These are phyloP conservation scores for Neofelis nebulosa DNA, from an alignment of 2,113 vertebrate genomes.

Conservation along the genomic window DNA sequence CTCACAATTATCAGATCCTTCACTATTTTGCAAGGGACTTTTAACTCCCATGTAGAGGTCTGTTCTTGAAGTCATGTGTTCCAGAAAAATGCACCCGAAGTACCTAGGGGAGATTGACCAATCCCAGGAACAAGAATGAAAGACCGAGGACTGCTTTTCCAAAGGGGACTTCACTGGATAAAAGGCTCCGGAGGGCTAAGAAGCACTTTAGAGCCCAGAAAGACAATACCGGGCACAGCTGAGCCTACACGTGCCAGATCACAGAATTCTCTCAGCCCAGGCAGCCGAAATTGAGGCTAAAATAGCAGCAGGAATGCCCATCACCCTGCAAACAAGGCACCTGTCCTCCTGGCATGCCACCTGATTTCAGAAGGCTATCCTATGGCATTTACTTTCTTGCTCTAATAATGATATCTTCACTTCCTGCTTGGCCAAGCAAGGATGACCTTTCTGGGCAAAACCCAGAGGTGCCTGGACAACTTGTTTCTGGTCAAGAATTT, in stretches of 20 bases:
- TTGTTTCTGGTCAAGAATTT: neutral
- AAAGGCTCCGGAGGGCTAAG: neutral
- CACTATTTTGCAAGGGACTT: neutral
- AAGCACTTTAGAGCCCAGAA: neutral
- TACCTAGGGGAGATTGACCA: neutral
- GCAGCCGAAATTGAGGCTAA: neutral
- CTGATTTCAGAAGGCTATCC: neutral
- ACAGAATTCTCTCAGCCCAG: neutral
- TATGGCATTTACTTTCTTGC: neutral
- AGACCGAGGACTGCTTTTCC: neutral
- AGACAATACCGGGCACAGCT: neutral
- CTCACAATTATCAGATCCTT: neutral
- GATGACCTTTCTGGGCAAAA: neutral
- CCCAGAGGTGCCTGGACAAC: neutral
- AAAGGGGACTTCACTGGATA: neutral
- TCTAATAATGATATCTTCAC: neutral
- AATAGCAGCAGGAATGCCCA: neutral
- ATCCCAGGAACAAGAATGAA: neutral
- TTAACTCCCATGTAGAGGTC: neutral
- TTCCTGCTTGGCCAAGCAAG: neutral
- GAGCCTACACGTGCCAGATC: neutral
- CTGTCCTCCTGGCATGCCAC: neutral
- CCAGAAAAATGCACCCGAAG: neutral
- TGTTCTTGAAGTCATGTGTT: neutral
- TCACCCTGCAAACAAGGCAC: neutral